phyloP scores from a whole-genome alignment of 2,113 vertebrate species.

The Gobius niger region DNA sequence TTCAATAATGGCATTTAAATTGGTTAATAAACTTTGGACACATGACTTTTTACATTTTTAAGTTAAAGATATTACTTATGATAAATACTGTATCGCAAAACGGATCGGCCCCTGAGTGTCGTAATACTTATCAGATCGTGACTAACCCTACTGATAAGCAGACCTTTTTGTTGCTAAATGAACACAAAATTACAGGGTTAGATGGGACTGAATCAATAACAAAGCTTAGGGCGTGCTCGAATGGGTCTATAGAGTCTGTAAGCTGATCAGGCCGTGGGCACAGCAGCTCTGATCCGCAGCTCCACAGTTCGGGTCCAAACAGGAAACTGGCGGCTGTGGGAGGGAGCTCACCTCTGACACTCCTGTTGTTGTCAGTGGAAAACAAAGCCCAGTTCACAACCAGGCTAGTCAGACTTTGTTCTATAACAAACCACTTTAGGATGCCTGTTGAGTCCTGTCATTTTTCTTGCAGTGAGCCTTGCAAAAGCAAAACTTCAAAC shows the following conservation, averaged over 20 bases:
- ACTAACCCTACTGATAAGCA: no score
- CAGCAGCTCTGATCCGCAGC: slow-evolving; percentile 18
- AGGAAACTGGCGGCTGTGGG: slow-evolving; percentile 60
- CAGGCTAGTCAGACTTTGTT: slow-evolving; percentile 46
- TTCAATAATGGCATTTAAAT: no score
- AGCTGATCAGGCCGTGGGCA: not conserved
- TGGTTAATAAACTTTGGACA: no score
- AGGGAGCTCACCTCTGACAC: slow-evolving; percentile 65
- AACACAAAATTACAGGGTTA: no score
- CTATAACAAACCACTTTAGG: slow-evolving; percentile 19
- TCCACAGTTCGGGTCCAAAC: slow-evolving; percentile 45
- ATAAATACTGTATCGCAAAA: no score
- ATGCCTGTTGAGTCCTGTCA: slow-evolving; percentile 11
- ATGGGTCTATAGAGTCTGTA: not conserved
- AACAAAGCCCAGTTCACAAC: slow-evolving; percentile 52
- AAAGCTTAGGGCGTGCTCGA: not conserved
- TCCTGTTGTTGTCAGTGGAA: slow-evolving; percentile 54
- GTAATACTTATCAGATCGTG: no score
- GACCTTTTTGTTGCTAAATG: no score
- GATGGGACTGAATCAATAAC: no score
- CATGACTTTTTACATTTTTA: no score
- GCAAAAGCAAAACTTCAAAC: slow-evolving; percentile 29
- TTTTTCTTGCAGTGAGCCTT: slow-evolving; percentile 27
- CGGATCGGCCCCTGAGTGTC: no score
- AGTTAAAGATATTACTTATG: no score